Evolutionary conservation across 2,888 invertebrate genomes (phyloP).

Genomic region (Aporophyla lueneburgensis): DNA sequence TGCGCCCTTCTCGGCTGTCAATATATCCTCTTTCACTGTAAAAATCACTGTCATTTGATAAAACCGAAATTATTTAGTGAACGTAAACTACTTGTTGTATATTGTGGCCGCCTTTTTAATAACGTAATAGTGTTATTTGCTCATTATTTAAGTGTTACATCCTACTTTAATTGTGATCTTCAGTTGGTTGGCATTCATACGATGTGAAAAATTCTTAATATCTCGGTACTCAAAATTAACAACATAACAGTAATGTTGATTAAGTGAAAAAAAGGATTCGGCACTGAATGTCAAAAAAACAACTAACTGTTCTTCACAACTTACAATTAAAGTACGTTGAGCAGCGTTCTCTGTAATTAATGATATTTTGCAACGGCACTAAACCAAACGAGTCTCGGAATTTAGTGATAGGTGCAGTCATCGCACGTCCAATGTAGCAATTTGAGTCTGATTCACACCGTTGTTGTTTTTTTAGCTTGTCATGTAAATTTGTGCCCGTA

Average conservation of each 20-base stretch:
- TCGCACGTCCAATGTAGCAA: not conserved
- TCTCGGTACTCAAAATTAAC: no score
- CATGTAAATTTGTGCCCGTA: not conserved
- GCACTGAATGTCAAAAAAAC: not conserved
- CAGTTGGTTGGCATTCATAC: not conserved
- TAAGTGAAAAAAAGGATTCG: not conserved
- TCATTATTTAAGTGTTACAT: constrained; percentile 25
- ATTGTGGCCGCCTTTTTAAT: constrained; percentile 38
- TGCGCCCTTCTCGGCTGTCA: not conserved
- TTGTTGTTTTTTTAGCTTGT: not conserved
- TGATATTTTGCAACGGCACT: constrained; percentile 63
- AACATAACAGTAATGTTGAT: not conserved
- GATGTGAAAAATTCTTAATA: not conserved
- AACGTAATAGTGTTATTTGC: constrained; percentile 19
- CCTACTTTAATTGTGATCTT: constrained; percentile 30
- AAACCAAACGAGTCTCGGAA: constrained; percentile 20
- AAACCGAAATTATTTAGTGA: constrained; percentile 15
- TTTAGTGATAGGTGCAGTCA: constrained; percentile 25
- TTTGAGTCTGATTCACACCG: not conserved
- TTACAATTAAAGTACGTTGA: constrained; percentile 20
- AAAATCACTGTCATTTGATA: not conserved
- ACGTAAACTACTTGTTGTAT: constrained; percentile 57
- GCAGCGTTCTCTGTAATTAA: constrained; percentile 34
- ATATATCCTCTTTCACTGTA: no score
- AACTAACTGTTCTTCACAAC: not conserved